Conservation (phyloP, 2,888 invertebrate species). For the Orthosia gothica region DNA sequence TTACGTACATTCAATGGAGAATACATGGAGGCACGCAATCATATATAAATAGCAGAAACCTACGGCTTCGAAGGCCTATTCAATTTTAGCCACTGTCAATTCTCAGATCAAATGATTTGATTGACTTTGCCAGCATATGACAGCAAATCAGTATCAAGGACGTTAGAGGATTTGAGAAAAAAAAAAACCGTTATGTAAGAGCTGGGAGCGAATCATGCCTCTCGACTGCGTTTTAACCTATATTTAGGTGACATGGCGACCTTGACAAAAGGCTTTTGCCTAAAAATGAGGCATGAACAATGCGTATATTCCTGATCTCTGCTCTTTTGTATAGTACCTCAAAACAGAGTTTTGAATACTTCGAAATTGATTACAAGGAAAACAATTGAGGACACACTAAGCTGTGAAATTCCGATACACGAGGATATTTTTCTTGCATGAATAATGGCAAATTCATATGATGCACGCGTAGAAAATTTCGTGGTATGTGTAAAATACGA, state of each 20-base stretch:
- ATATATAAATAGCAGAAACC: background rate
- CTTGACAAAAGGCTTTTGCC: background rate
- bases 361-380: conserved; percentile 38
- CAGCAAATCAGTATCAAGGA: background rate
- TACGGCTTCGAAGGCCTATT: background rate
- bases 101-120: background rate
- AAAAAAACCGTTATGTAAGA: background rate
- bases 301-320: background rate
- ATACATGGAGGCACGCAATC: conserved; percentile 12
- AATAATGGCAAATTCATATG: conserved; percentile 15
- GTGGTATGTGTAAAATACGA: background rate
- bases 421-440: conserved; percentile 23
- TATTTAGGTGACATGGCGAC: background rate
- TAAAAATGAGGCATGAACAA: background rate
- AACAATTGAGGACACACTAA: conserved; percentile 45
- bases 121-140: background rate
- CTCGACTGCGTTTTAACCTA: no score
- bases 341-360: conserved; percentile 38
- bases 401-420: conserved; percentile 12
- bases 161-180: background rate
- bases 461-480: conserved; percentile 3
- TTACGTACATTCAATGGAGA: conserved; percentile 32
- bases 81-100: background rate
- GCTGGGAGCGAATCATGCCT: background rate
- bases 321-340: background rate